phyloP scores from a whole-genome alignment of 2,888 invertebrate species.

The Diplolepis rosae region DNA sequence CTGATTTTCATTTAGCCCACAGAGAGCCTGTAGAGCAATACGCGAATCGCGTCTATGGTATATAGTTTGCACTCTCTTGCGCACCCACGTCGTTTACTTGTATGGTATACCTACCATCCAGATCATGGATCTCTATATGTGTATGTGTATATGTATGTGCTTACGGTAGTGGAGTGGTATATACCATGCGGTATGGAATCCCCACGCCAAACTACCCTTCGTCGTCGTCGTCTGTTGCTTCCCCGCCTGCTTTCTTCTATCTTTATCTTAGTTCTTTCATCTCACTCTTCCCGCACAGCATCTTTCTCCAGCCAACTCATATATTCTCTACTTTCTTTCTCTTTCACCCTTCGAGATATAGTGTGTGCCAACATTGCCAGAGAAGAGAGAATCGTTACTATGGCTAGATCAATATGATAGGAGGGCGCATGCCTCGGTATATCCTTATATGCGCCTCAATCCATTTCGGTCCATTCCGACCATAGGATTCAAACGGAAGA shows the following conservation, averaged over 20 bases:
- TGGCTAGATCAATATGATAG: slow-evolving; percentile 72
- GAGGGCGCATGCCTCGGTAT: slow-evolving; percentile 69
- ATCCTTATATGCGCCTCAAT: slow-evolving; percentile 56
- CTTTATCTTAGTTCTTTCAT: slow-evolving; percentile 35
- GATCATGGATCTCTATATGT: slow-evolving; percentile 46
- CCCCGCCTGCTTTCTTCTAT: slow-evolving; percentile 29
- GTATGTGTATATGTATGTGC: slow-evolving; percentile 42
- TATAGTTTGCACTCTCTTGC: slow-evolving; percentile 3
- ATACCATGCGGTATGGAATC: slow-evolving; percentile 49
- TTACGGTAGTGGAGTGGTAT: too few relatives aligned
- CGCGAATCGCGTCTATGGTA: slow-evolving; percentile 26
- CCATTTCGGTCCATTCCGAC: slow-evolving; percentile 44
- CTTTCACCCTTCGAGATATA: slow-evolving; percentile 53
- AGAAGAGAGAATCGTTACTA: slow-evolving; percentile 73
- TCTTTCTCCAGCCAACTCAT: slow-evolving; percentile 29
- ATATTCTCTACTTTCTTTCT: slow-evolving; percentile 34
- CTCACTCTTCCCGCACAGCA: slow-evolving; percentile 27
- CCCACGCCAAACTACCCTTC: slow-evolving; percentile 27
- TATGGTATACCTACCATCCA: slow-evolving; percentile 32
- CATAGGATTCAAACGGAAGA: slow-evolving; percentile 6
- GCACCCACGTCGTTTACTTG: slow-evolving; percentile 16
- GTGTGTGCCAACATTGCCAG: slow-evolving; percentile 67
- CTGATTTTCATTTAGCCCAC: slow-evolving; percentile 66
- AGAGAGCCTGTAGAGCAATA: slow-evolving; percentile 18
- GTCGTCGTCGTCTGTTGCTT: slow-evolving; percentile 18